A percentile compares a stretch with the other conserved stretches of the same genome.
Conservation (phyloP, 2,888 invertebrate genomes). For the Physocephala rufipes region DNA sequence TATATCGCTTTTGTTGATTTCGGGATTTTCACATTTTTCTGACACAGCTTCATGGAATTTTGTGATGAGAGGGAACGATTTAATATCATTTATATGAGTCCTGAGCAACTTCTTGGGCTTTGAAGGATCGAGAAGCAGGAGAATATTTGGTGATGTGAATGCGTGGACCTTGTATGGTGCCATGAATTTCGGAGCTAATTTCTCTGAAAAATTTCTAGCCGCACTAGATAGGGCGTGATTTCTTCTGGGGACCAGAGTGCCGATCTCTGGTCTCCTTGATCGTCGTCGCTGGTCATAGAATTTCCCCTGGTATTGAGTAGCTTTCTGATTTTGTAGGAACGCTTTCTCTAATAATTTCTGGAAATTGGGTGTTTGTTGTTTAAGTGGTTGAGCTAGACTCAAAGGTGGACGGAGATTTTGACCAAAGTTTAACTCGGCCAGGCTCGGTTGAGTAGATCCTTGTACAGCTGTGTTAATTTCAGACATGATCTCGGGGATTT, state of each 20-base stretch:
- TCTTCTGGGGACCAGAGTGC: neutral
- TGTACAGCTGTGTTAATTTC: no score
- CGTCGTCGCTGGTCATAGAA: neutral
- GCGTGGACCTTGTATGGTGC: neutral
- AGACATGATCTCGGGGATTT: no score
- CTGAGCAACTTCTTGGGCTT: no score
- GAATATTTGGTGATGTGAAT: neutral
- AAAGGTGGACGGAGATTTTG: neutral
- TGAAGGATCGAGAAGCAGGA: no score
- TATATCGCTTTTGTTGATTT: no score
- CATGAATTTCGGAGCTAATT: conserved; percentile 4
- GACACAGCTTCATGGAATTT: no score
- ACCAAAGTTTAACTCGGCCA: neutral
- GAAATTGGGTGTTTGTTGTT: neutral
- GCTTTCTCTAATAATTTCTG: neutral
- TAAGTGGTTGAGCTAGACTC: neutral
- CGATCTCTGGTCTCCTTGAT: neutral
- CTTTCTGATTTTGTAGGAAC: neutral
- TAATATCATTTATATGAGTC: no score
- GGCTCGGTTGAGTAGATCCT: neutral
- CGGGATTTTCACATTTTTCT: no score
- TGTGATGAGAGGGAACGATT: no score
- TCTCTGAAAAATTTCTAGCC: neutral
- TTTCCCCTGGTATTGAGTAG: neutral
- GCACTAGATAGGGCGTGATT: neutral